These are phyloP conservation scores for Hartigia nigra DNA, from an alignment of 2,888 invertebrate genomes.

Conservation along the genomic window DNA sequence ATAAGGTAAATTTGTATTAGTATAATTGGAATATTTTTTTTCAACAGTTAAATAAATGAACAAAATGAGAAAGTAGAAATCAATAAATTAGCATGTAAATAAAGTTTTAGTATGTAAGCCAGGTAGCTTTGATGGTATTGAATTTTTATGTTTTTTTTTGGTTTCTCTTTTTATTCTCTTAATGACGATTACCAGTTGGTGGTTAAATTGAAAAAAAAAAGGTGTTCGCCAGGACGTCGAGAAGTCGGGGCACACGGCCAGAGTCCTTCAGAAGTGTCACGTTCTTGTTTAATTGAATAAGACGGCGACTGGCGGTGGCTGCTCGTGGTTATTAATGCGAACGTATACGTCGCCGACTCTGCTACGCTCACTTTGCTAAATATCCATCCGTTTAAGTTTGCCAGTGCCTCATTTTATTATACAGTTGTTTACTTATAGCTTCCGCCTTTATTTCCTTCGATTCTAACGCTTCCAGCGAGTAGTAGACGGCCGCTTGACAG, in stretches of 20 bases:
- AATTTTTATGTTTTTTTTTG: not conserved
- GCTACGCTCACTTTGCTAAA: not conserved
- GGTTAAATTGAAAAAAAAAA: slow-evolving; percentile 41
- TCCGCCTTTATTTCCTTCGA: not conserved
- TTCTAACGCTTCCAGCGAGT: not conserved
- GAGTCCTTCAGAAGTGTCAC: slow-evolving; percentile 29
- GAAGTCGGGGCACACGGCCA: slow-evolving; percentile 35
- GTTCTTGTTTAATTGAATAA: slow-evolving; percentile 53
- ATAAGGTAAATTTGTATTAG: not conserved
- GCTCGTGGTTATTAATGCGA: slow-evolving; percentile 46
- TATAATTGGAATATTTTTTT: no score
- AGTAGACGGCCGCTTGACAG: not conserved
- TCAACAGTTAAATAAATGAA: no score
- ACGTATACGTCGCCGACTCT: slow-evolving; percentile 23
- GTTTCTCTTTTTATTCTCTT: no score
- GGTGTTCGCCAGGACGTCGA: slow-evolving; percentile 33
- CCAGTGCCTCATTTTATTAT: not conserved
- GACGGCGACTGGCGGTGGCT: slow-evolving; percentile 39
- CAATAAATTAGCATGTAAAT: not conserved
- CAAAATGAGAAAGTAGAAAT: not conserved
- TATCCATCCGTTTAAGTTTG: not conserved
- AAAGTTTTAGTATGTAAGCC: not conserved
- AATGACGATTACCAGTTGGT: not conserved
- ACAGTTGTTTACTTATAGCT: not conserved
- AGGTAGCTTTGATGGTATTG: not conserved